Base-by-base conservation (phyloP, 2,888 invertebrate genomes). In the Lampropteryx suffumata region DNA sequence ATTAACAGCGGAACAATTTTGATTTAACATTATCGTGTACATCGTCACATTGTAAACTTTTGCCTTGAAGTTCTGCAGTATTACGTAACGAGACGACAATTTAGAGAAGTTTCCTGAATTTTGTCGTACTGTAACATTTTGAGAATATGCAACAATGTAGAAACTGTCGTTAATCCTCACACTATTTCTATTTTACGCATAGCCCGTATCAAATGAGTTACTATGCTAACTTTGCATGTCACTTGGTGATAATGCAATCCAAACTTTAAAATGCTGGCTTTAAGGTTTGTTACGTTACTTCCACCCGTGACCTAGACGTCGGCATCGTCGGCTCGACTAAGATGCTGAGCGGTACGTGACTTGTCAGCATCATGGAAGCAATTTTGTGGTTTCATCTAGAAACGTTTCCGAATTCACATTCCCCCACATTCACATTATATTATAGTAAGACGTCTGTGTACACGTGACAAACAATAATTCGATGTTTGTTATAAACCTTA, bases 361-460 rank as follows among this genome's bases (percentile, higher is more conserved):
- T 42, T 50, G 55, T 59, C 56, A 57, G 39, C 39, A 44, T 54
- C 53, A 57, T 50, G 52, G 45, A 57, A 59, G 58, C 58, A 56
- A 59, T 58, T 57, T 57, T 34, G 50, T 50, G 39, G 50, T 52
- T 48, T 45, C n/a, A 47, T 43, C 47, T 46, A 50, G 29, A 48
- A 57, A 51, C 36, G 50, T 34, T 39, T 50, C 45, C 34, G 11
- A 53, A 55, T 43, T 48, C 41, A 34, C 35, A 57, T n/a, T n/a
- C n/a, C n/a, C 51, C 5, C 1, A 36, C 8, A 3, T 11, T 26
- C 4, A 1, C 24, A 8, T 8, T 8, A 9, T 36, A 11, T 11
- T 26, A 11, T 10, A 5, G 29, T 29, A 28, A 28, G 29, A 1
- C 5, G 11, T 29, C 4, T 29, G 29, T 29, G 29, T 10, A 11